phyloP scores from a whole-genome alignment of 2,113 vertebrate species.

The Agapornis roseicollis region DNA sequence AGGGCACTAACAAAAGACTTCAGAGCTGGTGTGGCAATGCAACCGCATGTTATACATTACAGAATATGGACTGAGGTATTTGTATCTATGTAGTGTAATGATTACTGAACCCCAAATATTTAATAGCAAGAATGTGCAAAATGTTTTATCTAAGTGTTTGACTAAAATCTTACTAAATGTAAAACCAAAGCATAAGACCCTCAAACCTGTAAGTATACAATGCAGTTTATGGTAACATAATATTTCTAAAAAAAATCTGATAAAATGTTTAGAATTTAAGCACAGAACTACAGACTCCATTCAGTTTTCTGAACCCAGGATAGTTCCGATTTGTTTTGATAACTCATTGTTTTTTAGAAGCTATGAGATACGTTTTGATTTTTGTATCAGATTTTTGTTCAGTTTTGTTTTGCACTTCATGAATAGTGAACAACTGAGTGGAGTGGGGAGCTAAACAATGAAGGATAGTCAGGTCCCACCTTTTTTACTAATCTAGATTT shows the following conservation, averaged over 20 bases:
- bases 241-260: neutral
- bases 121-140: conserved; percentile 25
- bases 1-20: neutral
- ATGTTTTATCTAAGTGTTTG: conserved; percentile 20
- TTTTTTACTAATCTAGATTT: conserved; percentile 57
- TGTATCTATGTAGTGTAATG: conserved; percentile 5
- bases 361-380: conserved; percentile 3
- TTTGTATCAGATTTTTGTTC: conserved; percentile 14
- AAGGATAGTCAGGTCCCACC: conserved; percentile 39
- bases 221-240: neutral
- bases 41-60: neutral
- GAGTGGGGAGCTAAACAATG: conserved; percentile 46
- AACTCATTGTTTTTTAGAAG: conserved; percentile 18
- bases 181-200: neutral
- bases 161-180: conserved; percentile 15
- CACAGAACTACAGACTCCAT: neutral
- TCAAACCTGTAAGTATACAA: neutral
- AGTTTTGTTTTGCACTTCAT: conserved; percentile 43
- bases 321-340: conserved; percentile 9
- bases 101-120: conserved; percentile 10
- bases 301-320: neutral
- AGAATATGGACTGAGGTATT: conserved; percentile 29
- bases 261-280: conserved; percentile 1
- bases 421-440: conserved; percentile 65
- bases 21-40: neutral